Evolutionary conservation across 1,140 invertebrate genomes (phyloP).

Genomic region (Tigriopus japonicus): DNA sequence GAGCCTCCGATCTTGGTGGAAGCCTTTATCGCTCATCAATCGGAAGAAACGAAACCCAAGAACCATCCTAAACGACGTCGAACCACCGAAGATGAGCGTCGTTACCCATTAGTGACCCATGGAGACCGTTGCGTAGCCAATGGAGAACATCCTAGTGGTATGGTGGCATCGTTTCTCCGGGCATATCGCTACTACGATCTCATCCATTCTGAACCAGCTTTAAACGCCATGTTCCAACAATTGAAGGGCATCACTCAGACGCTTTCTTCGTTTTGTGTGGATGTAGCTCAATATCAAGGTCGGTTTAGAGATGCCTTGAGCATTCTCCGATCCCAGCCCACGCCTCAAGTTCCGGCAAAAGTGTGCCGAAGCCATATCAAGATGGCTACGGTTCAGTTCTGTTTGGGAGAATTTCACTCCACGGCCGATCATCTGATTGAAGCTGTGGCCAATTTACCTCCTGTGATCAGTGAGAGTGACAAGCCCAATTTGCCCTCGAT

Average conservation of each 20-base stretch:
- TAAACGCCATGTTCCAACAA: neutral
- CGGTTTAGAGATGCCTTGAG: neutral
- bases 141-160: neutral
- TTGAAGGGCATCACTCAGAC: neutral
- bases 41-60: neutral
- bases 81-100: conserved; percentile 6
- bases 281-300: neutral
- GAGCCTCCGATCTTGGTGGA: neutral
- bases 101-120: neutral
- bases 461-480: neutral
- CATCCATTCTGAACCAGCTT: neutral
- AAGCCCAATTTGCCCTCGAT: neutral
- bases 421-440: neutral
- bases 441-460: neutral
- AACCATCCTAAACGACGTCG: neutral
- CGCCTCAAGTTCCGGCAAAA: neutral
- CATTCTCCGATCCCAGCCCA: neutral
- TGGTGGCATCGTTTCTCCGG: neutral
- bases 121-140: neutral
- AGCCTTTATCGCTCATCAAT: conserved; percentile 1
- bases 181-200: neutral
- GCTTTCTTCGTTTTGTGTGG: neutral
- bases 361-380: neutral
- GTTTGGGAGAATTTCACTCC: neutral
- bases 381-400: neutral